These are phyloP conservation scores for Drosophila histrio DNA, from an alignment of 2,888 invertebrate genomes.

Conservation along the genomic window DNA sequence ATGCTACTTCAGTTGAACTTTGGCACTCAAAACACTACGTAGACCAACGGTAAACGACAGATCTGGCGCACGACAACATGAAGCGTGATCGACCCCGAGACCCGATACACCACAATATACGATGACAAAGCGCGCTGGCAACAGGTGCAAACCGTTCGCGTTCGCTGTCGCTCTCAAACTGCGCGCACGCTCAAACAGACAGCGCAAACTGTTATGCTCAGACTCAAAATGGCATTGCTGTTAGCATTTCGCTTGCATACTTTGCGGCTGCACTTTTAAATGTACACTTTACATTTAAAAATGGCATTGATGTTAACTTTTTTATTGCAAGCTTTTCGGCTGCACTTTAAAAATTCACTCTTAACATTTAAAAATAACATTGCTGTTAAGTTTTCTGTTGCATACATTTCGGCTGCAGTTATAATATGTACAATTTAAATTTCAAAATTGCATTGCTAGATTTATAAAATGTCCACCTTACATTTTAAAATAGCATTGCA, in stretches of 20 bases:
- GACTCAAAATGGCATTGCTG: conserved; percentile 9
- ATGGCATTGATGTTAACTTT: conserved; percentile 38
- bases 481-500: too few species aligned
- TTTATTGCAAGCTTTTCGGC: conserved; percentile 24
- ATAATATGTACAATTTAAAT: neutral
- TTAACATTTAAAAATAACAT: neutral
- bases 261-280: conserved; percentile 5
- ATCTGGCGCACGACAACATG: conserved; percentile 70
- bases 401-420: conserved; percentile 20
- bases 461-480: too few species aligned
- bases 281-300: too few species aligned
- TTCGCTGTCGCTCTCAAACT: conserved; percentile 83
- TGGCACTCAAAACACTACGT: conserved; percentile 25
- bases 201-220: conserved; percentile 17
- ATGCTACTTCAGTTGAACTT: conserved; percentile 44
- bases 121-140: conserved; percentile 45
- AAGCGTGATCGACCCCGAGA: conserved; percentile 57
- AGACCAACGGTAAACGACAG: conserved; percentile 71
- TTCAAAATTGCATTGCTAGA: too few species aligned
- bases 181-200: conserved; percentile 37
- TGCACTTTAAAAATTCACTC: too few species aligned
- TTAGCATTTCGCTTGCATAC: conserved; percentile 22
- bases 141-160: conserved; percentile 83
- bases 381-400: conserved; percentile 24
- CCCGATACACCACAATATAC: conserved; percentile 44